Conservation (phyloP, 64 coral and sea anemone genomes). For the Montipora efflorescens region DNA sequence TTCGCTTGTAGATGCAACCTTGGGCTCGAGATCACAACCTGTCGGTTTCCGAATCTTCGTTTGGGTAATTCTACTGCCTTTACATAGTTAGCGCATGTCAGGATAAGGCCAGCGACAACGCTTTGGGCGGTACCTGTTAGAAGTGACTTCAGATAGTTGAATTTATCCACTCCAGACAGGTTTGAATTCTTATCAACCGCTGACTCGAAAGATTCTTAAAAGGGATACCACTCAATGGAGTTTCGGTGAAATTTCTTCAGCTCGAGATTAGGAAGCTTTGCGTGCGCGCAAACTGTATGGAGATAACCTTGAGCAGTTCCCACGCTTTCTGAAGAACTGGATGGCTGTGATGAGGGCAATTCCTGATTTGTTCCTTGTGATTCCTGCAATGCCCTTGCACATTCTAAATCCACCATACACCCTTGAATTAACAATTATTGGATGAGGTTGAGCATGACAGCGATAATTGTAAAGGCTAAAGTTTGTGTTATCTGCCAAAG, state of each 20-base stretch:
- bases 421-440: not conserved
- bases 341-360: not conserved
- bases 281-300: not conserved
- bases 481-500: no score
- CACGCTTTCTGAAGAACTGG: not conserved
- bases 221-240: not conserved
- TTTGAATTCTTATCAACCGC: slow-evolving; percentile 20
- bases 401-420: not conserved
- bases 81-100: slow-evolving; percentile 42
- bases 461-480: no score
- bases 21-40: no score
- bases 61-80: not conserved
- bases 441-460: no score
- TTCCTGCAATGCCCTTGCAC: not conserved
- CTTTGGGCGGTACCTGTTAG: slow-evolving; percentile 5
- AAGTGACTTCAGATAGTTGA: no score
- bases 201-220: slow-evolving; percentile 57
- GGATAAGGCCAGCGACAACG: slow-evolving; percentile 7
- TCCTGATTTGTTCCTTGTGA: not conserved
- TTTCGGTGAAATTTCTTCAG: not conserved
- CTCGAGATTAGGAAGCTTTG: slow-evolving; percentile 4
- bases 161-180: no score
- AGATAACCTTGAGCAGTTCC: not conserved
- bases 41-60: no score
- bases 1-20: no score